Conservation (phyloP, 2,113 vertebrate genomes). For the Pituophis catenifer region DNA sequence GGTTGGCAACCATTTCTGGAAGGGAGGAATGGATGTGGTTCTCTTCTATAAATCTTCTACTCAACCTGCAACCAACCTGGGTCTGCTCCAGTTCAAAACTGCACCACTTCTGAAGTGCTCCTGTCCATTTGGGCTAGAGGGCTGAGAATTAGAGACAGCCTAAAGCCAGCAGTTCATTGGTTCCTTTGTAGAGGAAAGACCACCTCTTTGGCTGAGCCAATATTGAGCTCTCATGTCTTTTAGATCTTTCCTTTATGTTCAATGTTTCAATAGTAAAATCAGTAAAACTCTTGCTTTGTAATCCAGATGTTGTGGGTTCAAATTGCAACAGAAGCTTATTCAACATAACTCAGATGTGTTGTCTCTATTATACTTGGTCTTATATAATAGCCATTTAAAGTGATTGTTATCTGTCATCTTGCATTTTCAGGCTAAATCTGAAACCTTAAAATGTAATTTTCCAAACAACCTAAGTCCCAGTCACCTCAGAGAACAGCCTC, state of each 20-base stretch:
- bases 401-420: background rate
- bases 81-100: background rate
- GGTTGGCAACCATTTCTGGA: background rate
- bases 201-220: background rate
- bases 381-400: background rate
- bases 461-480: background rate
- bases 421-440: background rate
- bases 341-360: background rate
- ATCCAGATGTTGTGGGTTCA: background rate
- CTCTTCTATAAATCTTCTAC: background rate
- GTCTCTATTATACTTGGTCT: background rate
- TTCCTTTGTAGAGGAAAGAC: background rate
- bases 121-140: background rate
- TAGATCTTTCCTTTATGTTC: background rate
- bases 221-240: background rate
- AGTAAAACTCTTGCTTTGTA: background rate
- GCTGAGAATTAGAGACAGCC: background rate
- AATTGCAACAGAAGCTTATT: background rate
- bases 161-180: background rate
- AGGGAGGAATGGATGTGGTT: background rate
- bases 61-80: background rate
- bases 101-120: background rate
- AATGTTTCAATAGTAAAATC: background rate
- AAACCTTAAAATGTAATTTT: background rate
- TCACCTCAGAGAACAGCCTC: background rate